Evolutionary conservation across 2,888 invertebrate genomes (phyloP).

Genomic region (Cinara cedri): DNA sequence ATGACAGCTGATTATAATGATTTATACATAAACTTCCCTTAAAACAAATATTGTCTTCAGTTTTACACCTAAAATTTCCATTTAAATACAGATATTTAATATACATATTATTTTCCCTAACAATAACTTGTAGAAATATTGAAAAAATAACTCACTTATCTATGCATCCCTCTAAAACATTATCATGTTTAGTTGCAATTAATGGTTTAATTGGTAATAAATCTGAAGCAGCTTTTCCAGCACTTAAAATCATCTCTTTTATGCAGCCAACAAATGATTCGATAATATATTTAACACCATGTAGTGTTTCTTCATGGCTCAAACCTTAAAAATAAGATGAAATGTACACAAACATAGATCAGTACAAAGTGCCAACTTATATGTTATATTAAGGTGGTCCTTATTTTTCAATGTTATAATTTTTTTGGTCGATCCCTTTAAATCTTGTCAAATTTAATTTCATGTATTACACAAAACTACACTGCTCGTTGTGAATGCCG

Average conservation of each 20-base stretch:
- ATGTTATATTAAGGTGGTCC: too few relatives aligned
- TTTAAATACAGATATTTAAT: background rate
- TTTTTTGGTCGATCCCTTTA: too few relatives aligned
- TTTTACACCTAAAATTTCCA: conserved; percentile 69
- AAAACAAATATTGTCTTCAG: conserved; percentile 83
- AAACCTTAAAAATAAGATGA: conserved; percentile 67
- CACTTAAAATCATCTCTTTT: conserved; percentile 82
- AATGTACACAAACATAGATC: too few relatives aligned
- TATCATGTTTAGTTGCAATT: conserved; percentile 86
- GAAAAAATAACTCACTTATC: conserved; percentile 67
- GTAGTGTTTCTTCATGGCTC: conserved; percentile 85
- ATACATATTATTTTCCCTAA: background rate
- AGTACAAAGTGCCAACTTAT: too few relatives aligned
- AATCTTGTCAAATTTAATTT: too few relatives aligned
- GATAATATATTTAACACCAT: conserved; percentile 90
- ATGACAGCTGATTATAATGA: conserved; percentile 85
- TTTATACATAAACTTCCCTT: conserved; percentile 88
- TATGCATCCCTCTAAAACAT: conserved; percentile 86
- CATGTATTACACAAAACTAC: too few relatives aligned
- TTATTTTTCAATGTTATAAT: too few relatives aligned
- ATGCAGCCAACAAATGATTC: conserved; percentile 93
- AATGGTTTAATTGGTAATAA: conserved; percentile 80
- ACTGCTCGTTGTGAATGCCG: too few relatives aligned
- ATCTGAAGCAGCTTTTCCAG: conserved; percentile 84
- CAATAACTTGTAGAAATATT: background rate